These are phyloP conservation scores for Peromyscus eremicus DNA, from an alignment of 2,797 vertebrate species.

Conservation along the genomic window DNA sequence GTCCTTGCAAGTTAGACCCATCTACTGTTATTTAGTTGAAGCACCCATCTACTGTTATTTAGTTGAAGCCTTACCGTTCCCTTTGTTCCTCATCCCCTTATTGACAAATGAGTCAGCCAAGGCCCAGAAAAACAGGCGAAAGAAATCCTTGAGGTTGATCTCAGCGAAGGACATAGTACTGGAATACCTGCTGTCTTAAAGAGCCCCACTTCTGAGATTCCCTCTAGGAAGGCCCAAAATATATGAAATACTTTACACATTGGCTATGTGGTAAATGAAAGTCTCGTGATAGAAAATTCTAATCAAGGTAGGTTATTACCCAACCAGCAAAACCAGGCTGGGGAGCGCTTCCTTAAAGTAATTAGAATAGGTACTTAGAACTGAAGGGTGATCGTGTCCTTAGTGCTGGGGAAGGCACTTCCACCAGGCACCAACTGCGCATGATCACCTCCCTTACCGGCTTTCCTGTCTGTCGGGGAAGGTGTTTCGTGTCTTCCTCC, in stretches of 20 bases:
- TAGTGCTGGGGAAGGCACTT: neutral
- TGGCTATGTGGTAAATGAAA: neutral
- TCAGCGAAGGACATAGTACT: neutral
- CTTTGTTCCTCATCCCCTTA: neutral
- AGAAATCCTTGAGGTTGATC: neutral
- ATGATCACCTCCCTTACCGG: neutral
- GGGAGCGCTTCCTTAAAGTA: conserved; percentile 11
- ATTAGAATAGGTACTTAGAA: neutral
- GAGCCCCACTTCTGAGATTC: neutral
- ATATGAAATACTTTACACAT: neutral
- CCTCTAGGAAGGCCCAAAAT: neutral
- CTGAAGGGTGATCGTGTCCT: neutral
- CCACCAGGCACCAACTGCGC: neutral
- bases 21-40: neutral
- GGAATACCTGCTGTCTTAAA: neutral
- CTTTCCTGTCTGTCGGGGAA: neutral
- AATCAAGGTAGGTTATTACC: neutral
- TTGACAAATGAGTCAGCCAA: neutral
- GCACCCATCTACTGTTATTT: neutral
- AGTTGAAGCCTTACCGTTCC: neutral
- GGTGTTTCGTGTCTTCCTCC: neutral
- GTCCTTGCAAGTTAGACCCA: neutral
- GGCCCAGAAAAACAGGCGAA: neutral
- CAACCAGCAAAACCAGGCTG: neutral
- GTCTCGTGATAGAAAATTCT: neutral